Conservation (phyloP, 2,888 invertebrate species). For the Periphyllus acericola region DNA sequence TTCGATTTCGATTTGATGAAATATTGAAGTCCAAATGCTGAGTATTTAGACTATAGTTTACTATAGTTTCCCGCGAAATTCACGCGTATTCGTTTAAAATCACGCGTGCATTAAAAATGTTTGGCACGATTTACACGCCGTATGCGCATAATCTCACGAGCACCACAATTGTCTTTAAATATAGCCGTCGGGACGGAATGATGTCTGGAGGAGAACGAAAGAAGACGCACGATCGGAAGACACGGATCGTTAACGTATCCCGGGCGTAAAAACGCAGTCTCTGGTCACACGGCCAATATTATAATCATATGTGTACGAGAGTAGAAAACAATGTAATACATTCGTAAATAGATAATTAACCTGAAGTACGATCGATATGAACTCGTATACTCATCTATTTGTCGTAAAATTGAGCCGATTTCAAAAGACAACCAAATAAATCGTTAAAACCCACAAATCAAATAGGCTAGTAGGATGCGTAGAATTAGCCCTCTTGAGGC, state of each 20-base stretch:
- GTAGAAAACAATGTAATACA: background rate
- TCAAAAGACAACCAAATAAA: no score
- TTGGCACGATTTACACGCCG: background rate
- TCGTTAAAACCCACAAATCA: no score
- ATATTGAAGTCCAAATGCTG: background rate
- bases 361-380: no score
- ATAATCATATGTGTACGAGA: background rate
- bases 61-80: background rate
- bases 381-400: no score
- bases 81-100: background rate
- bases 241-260: background rate
- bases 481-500: no score
- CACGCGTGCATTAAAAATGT: background rate
- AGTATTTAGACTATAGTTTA: background rate
- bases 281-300: background rate
- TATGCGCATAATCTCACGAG: background rate
- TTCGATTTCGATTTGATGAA: background rate
- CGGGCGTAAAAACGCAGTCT: background rate
- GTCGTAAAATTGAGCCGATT: no score
- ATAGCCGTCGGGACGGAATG: background rate
- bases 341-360: background rate
- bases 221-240: no score
- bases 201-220: background rate
- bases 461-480: no score
- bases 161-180: background rate